These are phyloP conservation scores for Erebia ligea DNA, from an alignment of 2,888 invertebrate genomes.

Conservation along the genomic window DNA sequence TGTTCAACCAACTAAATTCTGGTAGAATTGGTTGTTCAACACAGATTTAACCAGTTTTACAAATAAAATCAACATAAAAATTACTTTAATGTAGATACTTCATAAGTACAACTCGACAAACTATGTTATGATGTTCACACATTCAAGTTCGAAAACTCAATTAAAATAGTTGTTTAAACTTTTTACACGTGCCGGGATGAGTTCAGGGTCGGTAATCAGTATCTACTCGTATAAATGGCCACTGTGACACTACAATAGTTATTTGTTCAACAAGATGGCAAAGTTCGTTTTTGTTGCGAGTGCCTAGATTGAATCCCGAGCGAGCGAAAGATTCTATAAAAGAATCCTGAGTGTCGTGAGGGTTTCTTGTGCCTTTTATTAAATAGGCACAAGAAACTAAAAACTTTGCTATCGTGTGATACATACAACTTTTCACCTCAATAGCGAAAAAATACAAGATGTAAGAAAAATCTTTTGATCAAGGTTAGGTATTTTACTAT, in stretches of 20 bases:
- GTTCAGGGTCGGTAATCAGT: conserved; percentile 10
- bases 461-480: too few species aligned
- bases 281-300: too few species aligned
- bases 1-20: too few species aligned
- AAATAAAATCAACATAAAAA: not conserved
- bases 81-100: not conserved
- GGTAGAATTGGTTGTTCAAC: too few species aligned
- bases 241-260: not conserved
- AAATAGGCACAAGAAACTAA: not conserved
- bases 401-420: not conserved
- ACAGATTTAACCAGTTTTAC: too few species aligned
- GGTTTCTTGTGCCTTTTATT: too few species aligned
- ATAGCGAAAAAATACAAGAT: not conserved
- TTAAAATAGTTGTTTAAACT: conserved; percentile 34
- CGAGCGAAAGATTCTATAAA: too few species aligned
- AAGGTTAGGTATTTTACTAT: too few species aligned
- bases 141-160: conserved; percentile 34
- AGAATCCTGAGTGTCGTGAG: too few species aligned
- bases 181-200: conserved; percentile 31
- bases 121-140: not conserved
- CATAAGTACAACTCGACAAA: not conserved
- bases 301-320: too few species aligned
- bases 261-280: too few species aligned
- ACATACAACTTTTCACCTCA: not conserved
- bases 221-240: conserved; percentile 8